Evolutionary conservation across 2,113 vertebrate genomes (phyloP).

Genomic region (Glaucidium brasilianum): DNA sequence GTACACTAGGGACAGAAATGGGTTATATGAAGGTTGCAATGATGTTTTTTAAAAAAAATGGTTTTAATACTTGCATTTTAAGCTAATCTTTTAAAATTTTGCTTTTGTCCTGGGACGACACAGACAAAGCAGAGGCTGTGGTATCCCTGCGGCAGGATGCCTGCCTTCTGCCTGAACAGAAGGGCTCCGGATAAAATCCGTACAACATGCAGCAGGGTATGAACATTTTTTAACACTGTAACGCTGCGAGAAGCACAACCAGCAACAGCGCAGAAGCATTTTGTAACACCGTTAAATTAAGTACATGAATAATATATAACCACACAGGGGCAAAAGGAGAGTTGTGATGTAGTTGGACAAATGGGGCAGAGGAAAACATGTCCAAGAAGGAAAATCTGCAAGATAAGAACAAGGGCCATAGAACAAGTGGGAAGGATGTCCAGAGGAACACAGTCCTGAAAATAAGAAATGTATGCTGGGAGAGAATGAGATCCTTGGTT

Average conservation of each 20-base stretch:
- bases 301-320: neutral
- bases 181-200: neutral
- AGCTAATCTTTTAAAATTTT: neutral
- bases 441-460: neutral
- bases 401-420: neutral
- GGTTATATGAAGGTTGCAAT: neutral
- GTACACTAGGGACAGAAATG: rapidly evolving
- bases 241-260: neutral
- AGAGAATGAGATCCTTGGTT: neutral
- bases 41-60: neutral
- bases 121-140: neutral
- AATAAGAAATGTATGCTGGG: neutral
- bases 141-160: neutral
- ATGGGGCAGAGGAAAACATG: rapidly evolving
- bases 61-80: neutral
- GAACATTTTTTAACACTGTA: neutral
- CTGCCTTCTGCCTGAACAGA: neutral
- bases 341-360: neutral
- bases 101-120: neutral
- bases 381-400: neutral
- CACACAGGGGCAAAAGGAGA: neutral
- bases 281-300: neutral
- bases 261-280: neutral
- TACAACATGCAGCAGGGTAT: rapidly evolving
- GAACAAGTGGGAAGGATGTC: neutral